A percentile compares a stretch with the other conserved stretches of the same genome.
Conservation (phyloP, 2,113 vertebrate genomes). For the Tinamus guttatus region DNA sequence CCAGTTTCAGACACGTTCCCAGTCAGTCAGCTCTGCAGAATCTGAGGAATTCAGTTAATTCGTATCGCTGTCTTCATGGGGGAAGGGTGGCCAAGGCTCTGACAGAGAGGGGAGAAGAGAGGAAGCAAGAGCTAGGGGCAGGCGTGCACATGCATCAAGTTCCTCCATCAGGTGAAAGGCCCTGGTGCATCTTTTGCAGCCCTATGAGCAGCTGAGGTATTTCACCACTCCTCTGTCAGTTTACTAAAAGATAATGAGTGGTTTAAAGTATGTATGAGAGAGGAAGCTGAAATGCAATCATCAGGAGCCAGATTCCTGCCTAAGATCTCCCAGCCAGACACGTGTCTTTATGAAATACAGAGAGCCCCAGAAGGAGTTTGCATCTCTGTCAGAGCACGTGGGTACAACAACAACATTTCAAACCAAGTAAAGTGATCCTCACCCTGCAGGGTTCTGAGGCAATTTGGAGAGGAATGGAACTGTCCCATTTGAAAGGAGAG, state of each 20-base stretch:
- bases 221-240: neutral
- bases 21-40: slow-evolving; percentile 59
- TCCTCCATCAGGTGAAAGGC: neutral
- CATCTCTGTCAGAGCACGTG: neutral
- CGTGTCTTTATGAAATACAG: neutral
- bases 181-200: neutral
- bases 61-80: neutral
- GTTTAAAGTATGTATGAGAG: neutral
- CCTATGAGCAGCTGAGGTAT: neutral
- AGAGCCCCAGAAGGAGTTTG: neutral
- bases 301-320: neutral
- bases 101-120: neutral
- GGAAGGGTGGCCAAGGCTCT: neutral
- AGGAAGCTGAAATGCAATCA: neutral
- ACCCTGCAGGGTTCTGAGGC: neutral
- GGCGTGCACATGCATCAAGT: neutral
- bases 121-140: neutral
- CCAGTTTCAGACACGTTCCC: neutral
- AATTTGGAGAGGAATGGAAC: neutral
- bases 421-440: neutral
- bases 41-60: slow-evolving; percentile 53
- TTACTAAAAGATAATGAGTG: neutral
- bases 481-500: neutral
- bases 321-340: neutral
- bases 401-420: neutral